These are phyloP conservation scores for Palythoa caribaeorum DNA, from an alignment of 92 coral and sea anemone genomes.

Conservation along the genomic window DNA sequence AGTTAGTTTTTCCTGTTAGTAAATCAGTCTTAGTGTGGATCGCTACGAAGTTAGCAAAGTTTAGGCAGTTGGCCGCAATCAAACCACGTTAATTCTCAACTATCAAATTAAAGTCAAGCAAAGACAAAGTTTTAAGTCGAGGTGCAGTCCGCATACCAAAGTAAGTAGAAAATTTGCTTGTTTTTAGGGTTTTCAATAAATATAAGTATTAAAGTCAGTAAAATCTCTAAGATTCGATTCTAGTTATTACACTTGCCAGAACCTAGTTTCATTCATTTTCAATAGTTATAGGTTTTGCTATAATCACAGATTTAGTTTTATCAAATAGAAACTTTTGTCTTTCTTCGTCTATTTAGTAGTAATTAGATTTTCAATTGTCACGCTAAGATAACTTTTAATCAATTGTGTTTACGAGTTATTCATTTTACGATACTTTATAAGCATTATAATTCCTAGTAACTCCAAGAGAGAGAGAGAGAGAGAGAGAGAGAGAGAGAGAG, in stretches of 20 bases:
- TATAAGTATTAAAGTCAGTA: not conserved
- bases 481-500: no score
- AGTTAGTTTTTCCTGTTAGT: constrained; percentile 34
- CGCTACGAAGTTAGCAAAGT: constrained; percentile 34
- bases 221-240: not conserved
- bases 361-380: not conserved
- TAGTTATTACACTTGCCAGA: not conserved
- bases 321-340: not conserved
- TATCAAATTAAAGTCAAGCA: not conserved
- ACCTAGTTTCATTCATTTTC: not conserved
- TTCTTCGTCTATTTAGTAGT: not conserved
- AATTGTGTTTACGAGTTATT: no score
- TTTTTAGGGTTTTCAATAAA: constrained; percentile 16
- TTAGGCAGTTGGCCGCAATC: constrained; percentile 36
- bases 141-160: constrained; percentile 34
- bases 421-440: no score
- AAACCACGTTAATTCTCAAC: constrained; percentile 31
- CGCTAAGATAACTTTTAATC: no score
- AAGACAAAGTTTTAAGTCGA: not conserved
- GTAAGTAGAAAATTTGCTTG: constrained; percentile 15
- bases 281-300: no score
- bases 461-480: no score
- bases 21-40: constrained; percentile 27
- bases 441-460: not conserved
- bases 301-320: not conserved